A percentile compares a stretch with the other conserved stretches of the same genome.
Conservation (phyloP, 2,888 invertebrate species). For the Autographa gamma region DNA sequence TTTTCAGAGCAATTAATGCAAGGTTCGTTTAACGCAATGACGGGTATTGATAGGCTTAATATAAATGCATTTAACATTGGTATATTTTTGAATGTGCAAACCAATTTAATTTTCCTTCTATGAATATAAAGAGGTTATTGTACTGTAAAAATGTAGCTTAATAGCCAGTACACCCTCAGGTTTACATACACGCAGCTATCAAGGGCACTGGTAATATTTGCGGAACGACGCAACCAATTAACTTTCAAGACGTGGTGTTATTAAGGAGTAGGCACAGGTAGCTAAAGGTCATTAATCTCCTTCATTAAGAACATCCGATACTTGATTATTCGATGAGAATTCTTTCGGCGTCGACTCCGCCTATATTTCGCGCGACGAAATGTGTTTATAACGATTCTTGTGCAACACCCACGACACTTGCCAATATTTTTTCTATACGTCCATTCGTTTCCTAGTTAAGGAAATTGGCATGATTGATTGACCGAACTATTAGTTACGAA, state of each 20-base stretch:
- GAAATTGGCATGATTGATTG: conserved; percentile 79
- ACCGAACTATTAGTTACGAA: conserved; percentile 64
- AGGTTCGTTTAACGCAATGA: conserved; percentile 32
- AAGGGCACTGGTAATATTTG: conserved; percentile 46
- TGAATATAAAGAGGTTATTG: conserved; percentile 41
- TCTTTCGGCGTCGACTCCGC: conserved; percentile 71
- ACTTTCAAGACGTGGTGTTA: conserved; percentile 39
- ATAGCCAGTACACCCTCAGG: conserved; percentile 12
- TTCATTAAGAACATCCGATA: conserved; percentile 75
- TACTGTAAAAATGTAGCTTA: conserved; percentile 17
- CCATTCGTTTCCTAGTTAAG: conserved; percentile 75
- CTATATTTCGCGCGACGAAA: conserved; percentile 82
- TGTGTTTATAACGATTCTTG: conserved; percentile 83
- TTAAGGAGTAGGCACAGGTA: conserved; percentile 43
- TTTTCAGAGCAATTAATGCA: conserved; percentile 13
- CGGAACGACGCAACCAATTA: conserved; percentile 40
- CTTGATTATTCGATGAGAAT: conserved; percentile 68
- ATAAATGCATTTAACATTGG: conserved; percentile 23
- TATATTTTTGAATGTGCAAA: conserved; percentile 33
- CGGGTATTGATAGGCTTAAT: conserved; percentile 26
- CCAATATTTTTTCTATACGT: conserved; percentile 57
- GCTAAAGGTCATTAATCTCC: conserved; percentile 60
- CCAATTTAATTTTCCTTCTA: conserved; percentile 49
- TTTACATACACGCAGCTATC: conserved; percentile 33
- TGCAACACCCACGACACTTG: conserved; percentile 77